phyloP scores from a whole-genome alignment of 2,113 vertebrate genomes.

The Parus major region DNA sequence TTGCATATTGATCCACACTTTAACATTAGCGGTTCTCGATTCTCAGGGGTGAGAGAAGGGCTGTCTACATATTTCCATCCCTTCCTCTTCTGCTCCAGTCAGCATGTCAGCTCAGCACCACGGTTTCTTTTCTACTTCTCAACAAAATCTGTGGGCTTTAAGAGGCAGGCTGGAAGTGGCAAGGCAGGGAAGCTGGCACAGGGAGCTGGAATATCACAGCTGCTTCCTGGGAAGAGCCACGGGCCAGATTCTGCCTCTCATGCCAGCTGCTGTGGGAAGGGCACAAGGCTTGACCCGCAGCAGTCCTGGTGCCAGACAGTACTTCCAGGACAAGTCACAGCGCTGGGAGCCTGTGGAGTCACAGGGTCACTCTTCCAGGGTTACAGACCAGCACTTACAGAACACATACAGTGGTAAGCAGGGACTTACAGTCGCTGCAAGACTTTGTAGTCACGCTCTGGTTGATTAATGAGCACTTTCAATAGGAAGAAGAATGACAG shows the following conservation, averaged over 20 bases:
- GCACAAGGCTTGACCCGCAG: neutral
- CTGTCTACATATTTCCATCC: neutral
- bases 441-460: neutral
- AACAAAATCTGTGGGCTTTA: neutral
- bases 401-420: neutral
- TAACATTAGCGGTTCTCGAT: neutral
- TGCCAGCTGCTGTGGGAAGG: rapidly evolving
- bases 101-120: neutral
- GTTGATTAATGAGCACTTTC: neutral
- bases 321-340: neutral
- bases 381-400: neutral
- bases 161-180: neutral
- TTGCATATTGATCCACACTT: neutral
- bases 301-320: neutral
- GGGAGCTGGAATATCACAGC: neutral
- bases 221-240: neutral
- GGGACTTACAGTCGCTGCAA: neutral
- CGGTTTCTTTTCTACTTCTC: neutral
- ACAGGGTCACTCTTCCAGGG: neutral
- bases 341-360: neutral
- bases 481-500: neutral
- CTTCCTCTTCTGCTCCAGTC: neutral
- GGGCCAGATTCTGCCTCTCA: neutral
- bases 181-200: neutral
- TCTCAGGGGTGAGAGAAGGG: neutral